Base-by-base conservation (phyloP, 2,113 vertebrate genomes). In the Centropus bengalensis region DNA sequence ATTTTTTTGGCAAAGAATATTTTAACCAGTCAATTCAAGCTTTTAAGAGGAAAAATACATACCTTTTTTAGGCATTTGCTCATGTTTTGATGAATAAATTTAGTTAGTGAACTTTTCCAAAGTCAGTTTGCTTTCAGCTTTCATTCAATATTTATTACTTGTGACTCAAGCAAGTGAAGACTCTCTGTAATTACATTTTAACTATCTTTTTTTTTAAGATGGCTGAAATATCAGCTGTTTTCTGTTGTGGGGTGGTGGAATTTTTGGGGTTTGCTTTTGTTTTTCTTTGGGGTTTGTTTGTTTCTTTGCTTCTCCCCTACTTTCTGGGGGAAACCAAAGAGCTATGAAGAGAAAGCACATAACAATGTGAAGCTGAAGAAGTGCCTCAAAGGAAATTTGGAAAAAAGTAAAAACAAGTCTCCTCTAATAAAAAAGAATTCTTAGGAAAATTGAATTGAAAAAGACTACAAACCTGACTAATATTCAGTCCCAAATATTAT, bases 1-100 rank as follows among this genome's bases (percentile, higher is more conserved):
- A 88, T 70, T 94, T 90, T 74, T 83, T 80, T 94, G 75, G 52
- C 68, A 86, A 94, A 77, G 91, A 96, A 87, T 88, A 94, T 90
- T 91, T 95, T 88, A 88, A 91, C 69, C 77, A 84, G 45, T 30
- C 18, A 90, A 95, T 87, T 69, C 64, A 73, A 22, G 23, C n/a
- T 56, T 32, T 60, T 87, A 90, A 64, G 76, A 51, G 44, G 7
- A 15, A 16, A 42, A 45, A 44, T 12, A 32, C 7, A 40, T 18
- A 52, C 24, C 13, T 63, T 66, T 79, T 77, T 79, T 32, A 89
- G 21, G 49, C 23, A 70, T 86, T 77, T 94, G 18, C 17, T 88
- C 28, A 24, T 82, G 36, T 77, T 95, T 86, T 63, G 49, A 7
- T 70, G 55, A 91, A 75, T 88, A 85, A 68, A 55, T 73, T 87